phyloP scores from a whole-genome alignment of 2,113 vertebrate genomes.

The Sceloporus undulatus region DNA sequence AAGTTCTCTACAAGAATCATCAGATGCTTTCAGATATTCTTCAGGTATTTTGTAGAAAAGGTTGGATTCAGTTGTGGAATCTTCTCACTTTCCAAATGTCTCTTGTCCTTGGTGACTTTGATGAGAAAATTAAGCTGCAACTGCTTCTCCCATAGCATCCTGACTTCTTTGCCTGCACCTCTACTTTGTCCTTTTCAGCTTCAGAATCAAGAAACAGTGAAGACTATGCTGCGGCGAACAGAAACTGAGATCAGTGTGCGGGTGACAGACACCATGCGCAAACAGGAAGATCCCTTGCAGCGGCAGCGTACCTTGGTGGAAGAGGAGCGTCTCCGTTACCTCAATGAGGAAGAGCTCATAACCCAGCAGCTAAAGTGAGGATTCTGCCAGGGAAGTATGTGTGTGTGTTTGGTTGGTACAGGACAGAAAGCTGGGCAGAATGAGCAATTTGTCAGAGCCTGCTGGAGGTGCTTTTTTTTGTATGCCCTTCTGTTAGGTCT shows the following conservation, averaged over 20 bases:
- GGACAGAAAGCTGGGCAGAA: neutral
- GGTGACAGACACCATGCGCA: constrained; percentile 91
- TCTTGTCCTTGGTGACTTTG: neutral
- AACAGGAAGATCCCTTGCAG: constrained; percentile 97
- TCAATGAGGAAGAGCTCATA: constrained; percentile 97
- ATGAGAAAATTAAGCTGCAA: neutral
- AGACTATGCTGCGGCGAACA: constrained; percentile 89
- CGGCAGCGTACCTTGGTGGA: constrained; percentile 97
- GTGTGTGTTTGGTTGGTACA: neutral
- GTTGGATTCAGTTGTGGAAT: too few relatives aligned
- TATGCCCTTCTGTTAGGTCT: neutral
- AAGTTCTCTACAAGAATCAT: neutral
- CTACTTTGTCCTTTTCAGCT: constrained; percentile 76
- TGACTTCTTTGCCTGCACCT: neutral
- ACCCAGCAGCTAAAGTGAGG: constrained; percentile 98
- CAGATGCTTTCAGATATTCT: neutral
- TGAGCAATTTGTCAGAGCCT: neutral
- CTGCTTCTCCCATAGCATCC: neutral
- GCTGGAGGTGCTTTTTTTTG: neutral
- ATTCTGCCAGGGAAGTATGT: neutral
- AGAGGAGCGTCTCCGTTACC: constrained; percentile 96
- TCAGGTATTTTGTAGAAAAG: neutral
- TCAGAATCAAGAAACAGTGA: constrained; percentile 93
- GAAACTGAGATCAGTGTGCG: constrained; percentile 93
- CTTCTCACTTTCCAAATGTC: neutral